Evolutionary conservation across 2,888 invertebrate species (phyloP).

Genomic region (Apocheima hispidaria): DNA sequence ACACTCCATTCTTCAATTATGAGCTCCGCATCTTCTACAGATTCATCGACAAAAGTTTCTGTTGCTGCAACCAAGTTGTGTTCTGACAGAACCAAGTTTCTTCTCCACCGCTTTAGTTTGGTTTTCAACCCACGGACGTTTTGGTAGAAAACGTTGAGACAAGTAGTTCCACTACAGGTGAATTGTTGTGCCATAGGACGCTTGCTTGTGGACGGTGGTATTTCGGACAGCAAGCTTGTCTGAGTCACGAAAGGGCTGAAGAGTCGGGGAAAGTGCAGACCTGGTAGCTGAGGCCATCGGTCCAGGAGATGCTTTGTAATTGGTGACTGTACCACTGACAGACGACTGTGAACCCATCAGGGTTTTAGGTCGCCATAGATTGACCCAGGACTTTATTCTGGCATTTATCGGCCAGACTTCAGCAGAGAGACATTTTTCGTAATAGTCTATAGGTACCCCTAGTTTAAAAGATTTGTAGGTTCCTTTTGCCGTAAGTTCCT

Average conservation of each 20-base stretch:
- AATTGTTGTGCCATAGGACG: no score
- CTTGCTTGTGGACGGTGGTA: neutral
- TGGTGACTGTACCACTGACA: neutral
- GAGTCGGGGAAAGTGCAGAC: no score
- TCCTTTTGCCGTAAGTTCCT: constrained; percentile 4
- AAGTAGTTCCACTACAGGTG: neutral
- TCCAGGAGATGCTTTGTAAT: no score
- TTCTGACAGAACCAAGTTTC: neutral
- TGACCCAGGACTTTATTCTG: constrained; percentile 11
- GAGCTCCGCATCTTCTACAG: constrained; percentile 4
- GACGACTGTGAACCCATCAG: no score
- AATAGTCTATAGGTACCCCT: neutral
- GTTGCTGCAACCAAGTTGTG: neutral
- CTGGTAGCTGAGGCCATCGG: neutral
- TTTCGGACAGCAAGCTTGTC: neutral
- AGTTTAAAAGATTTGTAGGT: constrained; percentile 11
- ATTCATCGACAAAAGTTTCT: neutral
- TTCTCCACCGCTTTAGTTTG: neutral
- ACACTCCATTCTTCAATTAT: neutral
- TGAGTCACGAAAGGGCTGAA: constrained; percentile 3
- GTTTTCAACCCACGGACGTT: no score
- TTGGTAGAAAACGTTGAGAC: neutral
- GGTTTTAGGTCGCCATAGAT: neutral
- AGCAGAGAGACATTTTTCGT: neutral
- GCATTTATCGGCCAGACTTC: constrained; percentile 8